Conservation (phyloP, 1,140 invertebrate species). For the Neoseiulus cucumeris region DNA sequence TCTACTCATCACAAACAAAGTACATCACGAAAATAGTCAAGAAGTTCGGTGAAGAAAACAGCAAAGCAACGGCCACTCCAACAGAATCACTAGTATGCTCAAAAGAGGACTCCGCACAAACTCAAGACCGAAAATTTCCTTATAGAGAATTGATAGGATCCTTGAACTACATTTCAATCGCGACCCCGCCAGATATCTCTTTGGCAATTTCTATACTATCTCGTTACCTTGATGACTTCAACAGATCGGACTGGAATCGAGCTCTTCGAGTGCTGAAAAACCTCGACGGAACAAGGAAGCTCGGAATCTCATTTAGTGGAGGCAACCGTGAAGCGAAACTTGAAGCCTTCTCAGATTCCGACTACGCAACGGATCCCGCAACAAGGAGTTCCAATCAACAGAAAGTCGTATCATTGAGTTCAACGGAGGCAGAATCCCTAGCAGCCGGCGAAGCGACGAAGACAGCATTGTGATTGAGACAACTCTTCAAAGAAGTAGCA, state of each 20-base stretch:
- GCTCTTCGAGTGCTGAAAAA: not conserved
- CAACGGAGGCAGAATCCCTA: too few relatives aligned
- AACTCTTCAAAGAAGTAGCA: not conserved
- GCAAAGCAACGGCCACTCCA: not conserved
- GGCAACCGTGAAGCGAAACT: not conserved
- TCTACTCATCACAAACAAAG: too few relatives aligned
- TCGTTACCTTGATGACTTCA: not conserved
- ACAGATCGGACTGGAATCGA: not conserved
- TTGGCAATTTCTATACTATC: too few relatives aligned
- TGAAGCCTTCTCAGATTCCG: too few relatives aligned
- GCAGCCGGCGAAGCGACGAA: not conserved
- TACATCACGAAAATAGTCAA: not conserved
- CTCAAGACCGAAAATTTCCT: not conserved
- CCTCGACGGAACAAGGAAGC: not conserved
- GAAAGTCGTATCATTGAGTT: too few relatives aligned
- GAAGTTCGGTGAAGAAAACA: not conserved
- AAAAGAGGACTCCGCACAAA: not conserved
- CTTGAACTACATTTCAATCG: not conserved
- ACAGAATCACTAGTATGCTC: not conserved
- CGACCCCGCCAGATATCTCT: not conserved
- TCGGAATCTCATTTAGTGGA: not conserved
- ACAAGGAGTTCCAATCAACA: not conserved
- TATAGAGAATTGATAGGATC: not conserved
- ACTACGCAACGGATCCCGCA: too few relatives aligned
- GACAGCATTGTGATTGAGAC: not conserved